Percentiles rank a stretch among this genome's conserved stretches.
Evolutionary conservation across 2,888 invertebrate species (phyloP).

Genomic region (Ennomos erosarius): DNA sequence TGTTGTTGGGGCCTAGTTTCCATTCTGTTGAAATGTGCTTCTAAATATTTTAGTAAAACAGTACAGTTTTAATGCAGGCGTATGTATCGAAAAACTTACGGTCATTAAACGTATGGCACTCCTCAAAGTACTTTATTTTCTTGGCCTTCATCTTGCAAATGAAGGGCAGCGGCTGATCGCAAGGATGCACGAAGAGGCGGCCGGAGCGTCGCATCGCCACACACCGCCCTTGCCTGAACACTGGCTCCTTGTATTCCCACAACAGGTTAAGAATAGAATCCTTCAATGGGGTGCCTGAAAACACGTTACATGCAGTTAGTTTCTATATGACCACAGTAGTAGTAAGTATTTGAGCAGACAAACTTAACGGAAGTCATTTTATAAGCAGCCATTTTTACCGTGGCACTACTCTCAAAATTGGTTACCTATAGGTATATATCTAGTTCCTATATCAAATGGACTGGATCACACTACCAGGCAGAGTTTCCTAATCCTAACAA

Average conservation of each 20-base stretch:
- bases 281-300: conserved; percentile 48
- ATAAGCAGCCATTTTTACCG: too few species aligned
- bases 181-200: conserved; percentile 53
- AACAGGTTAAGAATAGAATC: conserved; percentile 55
- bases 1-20: conserved; percentile 49
- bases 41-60: too few species aligned
- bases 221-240: conserved; percentile 52
- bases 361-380: too few species aligned
- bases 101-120: conserved; percentile 51
- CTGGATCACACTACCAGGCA: too few species aligned
- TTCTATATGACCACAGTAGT: too few species aligned
- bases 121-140: conserved; percentile 42
- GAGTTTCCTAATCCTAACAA: too few species aligned
- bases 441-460: too few species aligned
- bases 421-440: too few species aligned
- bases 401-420: too few species aligned
- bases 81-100: too few species aligned
- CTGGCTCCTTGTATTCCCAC: conserved; percentile 56
- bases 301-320: background rate
- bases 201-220: conserved; percentile 59
- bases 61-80: too few species aligned
- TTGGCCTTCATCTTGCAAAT: conserved; percentile 53
- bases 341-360: too few species aligned
- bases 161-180: conserved; percentile 50
- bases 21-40: conserved; percentile 45